These are phyloP conservation scores for Hipparchia semele DNA, from an alignment of 2,888 invertebrate genomes.

Conservation along the genomic window DNA sequence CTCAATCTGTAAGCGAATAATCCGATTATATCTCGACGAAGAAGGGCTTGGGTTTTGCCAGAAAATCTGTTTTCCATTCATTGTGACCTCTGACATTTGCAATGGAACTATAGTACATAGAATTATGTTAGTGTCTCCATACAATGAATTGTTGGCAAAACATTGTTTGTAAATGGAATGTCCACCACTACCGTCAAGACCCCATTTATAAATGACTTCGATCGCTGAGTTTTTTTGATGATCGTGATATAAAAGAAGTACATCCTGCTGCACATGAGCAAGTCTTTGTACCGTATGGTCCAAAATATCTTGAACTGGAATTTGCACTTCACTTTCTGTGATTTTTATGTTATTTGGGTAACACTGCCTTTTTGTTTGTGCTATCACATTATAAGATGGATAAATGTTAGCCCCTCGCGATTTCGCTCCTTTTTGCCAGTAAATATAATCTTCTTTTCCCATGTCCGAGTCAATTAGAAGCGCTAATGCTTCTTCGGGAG, in stretches of 20 bases:
- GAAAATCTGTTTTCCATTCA: conserved; percentile 20
- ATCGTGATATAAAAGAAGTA: conserved; percentile 18
- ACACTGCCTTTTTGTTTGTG: background rate
- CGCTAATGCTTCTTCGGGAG: too few relatives aligned
- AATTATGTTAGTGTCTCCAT: conserved; percentile 27
- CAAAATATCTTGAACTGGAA: conserved; percentile 12
- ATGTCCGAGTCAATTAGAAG: too few relatives aligned
- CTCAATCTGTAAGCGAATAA: conserved; percentile 21
- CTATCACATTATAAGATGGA: background rate
- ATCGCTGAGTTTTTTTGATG: background rate
- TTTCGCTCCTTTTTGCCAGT: background rate
- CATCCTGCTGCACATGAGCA: conserved; percentile 25
- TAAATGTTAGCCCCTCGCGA: background rate
- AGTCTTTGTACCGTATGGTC: conserved; percentile 23
- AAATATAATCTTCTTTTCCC: background rate
- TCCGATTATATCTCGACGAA: conserved; percentile 27
- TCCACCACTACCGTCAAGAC: background rate
- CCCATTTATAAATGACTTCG: background rate
- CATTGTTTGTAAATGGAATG: background rate
- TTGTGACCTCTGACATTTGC: conserved; percentile 5
- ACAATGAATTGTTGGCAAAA: conserved; percentile 29
- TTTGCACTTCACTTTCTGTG: background rate
- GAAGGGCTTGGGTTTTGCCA: conserved; percentile 12
- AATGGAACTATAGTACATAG: conserved; percentile 21
- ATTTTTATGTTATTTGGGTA: conserved; percentile 5